A percentile compares a stretch with the other conserved stretches of the same genome.
phyloP scores from a whole-genome alignment of 1,140 invertebrate species.

The Cotesia glomerata region DNA sequence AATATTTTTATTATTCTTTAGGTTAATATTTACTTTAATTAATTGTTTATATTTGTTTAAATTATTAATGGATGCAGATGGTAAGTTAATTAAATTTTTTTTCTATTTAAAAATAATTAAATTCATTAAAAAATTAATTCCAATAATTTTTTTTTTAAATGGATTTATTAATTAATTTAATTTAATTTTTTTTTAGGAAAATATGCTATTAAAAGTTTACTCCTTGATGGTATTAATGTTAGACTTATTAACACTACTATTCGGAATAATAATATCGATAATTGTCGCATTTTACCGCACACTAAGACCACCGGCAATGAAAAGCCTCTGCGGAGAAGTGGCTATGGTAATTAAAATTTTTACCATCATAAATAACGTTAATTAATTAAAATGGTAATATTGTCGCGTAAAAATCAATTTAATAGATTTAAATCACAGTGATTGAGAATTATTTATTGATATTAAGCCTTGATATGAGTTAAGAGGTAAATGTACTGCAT shows the following conservation, averaged over 20 bases:
- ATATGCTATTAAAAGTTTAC: conserved; percentile 66
- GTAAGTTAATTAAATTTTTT: no score
- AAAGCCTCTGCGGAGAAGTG: conserved; percentile 67
- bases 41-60: no score
- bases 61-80: no score
- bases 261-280: conserved; percentile 64
- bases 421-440: neutral
- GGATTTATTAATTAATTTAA: neutral
- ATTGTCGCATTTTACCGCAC: conserved; percentile 63
- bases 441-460: no score
- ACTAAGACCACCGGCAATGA: conserved; percentile 65
- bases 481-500: neutral
- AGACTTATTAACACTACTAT: conserved; percentile 64
- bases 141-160: no score
- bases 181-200: conserved; percentile 39
- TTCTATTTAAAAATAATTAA: no score
- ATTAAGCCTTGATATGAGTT: neutral
- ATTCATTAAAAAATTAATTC: neutral
- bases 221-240: conserved; percentile 64
- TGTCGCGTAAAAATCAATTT: neutral
- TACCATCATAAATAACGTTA: neutral
- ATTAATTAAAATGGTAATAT: neutral
- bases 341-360: conserved; percentile 64
- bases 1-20: no score
- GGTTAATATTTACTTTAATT: no score